Percentiles rank a stretch among this genome's conserved stretches.
Evolutionary conservation across 1,140 invertebrate species (phyloP).

Genomic region (Arion vulgaris): DNA sequence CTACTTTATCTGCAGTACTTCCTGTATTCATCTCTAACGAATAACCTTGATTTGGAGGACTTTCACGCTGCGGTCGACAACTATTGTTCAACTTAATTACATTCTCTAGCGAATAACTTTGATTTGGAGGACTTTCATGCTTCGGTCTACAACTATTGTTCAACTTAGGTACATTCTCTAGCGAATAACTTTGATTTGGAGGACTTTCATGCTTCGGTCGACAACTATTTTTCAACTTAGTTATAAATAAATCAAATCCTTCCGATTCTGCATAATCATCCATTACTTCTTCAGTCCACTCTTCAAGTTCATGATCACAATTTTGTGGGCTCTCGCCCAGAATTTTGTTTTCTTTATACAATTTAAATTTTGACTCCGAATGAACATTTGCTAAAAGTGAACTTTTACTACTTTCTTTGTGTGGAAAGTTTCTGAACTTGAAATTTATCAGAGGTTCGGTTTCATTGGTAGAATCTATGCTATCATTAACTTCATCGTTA

Average conservation of each 20-base stretch:
- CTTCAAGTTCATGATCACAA: neutral
- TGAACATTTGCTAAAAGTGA: neutral
- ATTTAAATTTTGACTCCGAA: neutral
- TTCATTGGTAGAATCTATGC: too few species aligned
- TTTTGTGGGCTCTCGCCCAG: neutral
- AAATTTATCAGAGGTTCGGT: neutral
- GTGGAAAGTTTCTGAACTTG: neutral
- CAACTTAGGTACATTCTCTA: too few species aligned
- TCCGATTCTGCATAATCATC: slow-evolving; percentile 5
- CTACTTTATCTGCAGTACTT: neutral
- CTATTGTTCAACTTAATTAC: too few species aligned
- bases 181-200: too few species aligned
- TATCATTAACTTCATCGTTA: too few species aligned
- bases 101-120: too few species aligned
- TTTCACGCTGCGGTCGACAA: too few species aligned
- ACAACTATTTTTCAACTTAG: neutral
- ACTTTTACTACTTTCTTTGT: neutral
- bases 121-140: too few species aligned
- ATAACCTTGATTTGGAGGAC: too few species aligned
- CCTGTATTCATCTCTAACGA: neutral
- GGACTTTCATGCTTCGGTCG: too few species aligned
- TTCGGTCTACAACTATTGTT: too few species aligned
- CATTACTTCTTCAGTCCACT: neutral
- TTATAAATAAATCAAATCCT: neutral
- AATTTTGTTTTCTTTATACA: neutral